Evolutionary conservation across 2,888 invertebrate genomes (phyloP).

Genomic region (Iselma pallidipennis): DNA sequence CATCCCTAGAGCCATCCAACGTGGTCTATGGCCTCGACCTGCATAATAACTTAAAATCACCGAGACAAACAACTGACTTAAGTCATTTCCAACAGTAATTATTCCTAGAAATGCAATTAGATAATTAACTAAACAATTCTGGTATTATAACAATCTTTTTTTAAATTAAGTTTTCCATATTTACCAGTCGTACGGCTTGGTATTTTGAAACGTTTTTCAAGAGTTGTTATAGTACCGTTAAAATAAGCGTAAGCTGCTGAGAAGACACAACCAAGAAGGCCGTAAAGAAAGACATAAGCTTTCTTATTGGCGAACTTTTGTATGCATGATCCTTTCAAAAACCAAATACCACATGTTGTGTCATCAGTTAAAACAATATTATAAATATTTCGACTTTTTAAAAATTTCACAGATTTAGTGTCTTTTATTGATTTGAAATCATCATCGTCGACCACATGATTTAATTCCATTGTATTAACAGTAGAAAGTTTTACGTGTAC

Average conservation of each 20-base stretch:
- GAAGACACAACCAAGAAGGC: slow-evolving; percentile 69
- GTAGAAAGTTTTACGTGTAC: not conserved
- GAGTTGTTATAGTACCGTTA: slow-evolving; percentile 73
- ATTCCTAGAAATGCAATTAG: slow-evolving; percentile 57
- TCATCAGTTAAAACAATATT: slow-evolving; percentile 63
- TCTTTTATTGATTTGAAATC: not conserved
- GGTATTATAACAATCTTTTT: not conserved
- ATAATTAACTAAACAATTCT: slow-evolving; percentile 8
- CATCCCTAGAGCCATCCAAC: slow-evolving; percentile 70
- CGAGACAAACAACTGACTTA: slow-evolving; percentile 70
- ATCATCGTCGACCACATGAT: slow-evolving; percentile 13
- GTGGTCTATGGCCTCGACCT: slow-evolving; percentile 70
- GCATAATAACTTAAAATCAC: slow-evolving; percentile 71
- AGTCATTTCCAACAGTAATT: slow-evolving; percentile 74
- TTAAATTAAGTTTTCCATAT: not conserved
- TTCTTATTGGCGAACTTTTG: slow-evolving; percentile 66
- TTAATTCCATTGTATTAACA: slow-evolving; percentile 17
- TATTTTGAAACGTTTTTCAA: slow-evolving; percentile 74
- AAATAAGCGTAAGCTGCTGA: slow-evolving; percentile 73
- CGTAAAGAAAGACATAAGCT: slow-evolving; percentile 66
- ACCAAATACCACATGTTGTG: slow-evolving; percentile 68
- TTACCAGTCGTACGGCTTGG: slow-evolving; percentile 71
- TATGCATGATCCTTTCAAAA: slow-evolving; percentile 61
- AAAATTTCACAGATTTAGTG: not conserved
- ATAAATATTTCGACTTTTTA: slow-evolving; percentile 35